Evolutionary conservation across 92 coral and sea anemone species (phyloP).

Genomic region (Siderastrea radians): DNA sequence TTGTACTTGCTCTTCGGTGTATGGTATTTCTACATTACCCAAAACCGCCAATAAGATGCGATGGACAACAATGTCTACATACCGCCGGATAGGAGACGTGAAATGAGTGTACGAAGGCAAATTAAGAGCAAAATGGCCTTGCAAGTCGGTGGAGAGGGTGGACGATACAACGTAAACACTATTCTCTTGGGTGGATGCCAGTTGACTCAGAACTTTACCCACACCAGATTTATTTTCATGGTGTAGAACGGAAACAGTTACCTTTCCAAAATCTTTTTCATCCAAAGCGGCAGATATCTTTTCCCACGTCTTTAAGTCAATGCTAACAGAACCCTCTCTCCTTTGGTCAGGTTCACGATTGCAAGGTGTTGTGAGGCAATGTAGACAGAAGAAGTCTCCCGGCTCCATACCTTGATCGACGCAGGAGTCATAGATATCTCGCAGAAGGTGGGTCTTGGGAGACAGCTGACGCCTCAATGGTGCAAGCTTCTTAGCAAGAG

Average conservation of each 20-base stretch:
- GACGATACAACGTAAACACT: conserved; percentile 88
- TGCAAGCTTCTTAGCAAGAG: conserved; percentile 55
- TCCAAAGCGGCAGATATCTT: conserved; percentile 81
- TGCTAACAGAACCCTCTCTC: conserved; percentile 29
- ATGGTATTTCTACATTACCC: conserved; percentile 66
- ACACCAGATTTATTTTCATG: conserved; percentile 44
- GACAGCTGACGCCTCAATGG: conserved; percentile 88
- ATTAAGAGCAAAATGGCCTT: conserved; percentile 86
- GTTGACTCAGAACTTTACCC: conserved; percentile 59
- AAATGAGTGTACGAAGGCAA: conserved; percentile 88
- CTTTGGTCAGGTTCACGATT: conserved; percentile 16
- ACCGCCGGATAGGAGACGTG: conserved; percentile 94
- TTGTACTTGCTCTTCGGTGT: conserved; percentile 78
- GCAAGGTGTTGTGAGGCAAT: conserved; percentile 23
- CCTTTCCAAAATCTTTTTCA: conserved; percentile 70
- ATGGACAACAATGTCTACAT: conserved; percentile 94
- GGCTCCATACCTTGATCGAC: conserved; percentile 63
- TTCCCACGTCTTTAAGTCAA: conserved; percentile 72
- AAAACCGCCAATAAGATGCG: conserved; percentile 84
- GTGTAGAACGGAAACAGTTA: conserved; percentile 51
- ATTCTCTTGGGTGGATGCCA: conserved; percentile 67
- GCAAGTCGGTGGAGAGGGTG: conserved; percentile 40
- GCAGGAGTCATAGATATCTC: conserved; percentile 61
- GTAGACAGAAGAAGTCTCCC: conserved; percentile 62
- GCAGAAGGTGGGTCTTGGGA: conserved; percentile 73